Percentiles rank a stretch among this genome's conserved stretches.
phyloP scores from a whole-genome alignment of 2,113 vertebrate genomes.

The Romanogobio albipinnatus region DNA sequence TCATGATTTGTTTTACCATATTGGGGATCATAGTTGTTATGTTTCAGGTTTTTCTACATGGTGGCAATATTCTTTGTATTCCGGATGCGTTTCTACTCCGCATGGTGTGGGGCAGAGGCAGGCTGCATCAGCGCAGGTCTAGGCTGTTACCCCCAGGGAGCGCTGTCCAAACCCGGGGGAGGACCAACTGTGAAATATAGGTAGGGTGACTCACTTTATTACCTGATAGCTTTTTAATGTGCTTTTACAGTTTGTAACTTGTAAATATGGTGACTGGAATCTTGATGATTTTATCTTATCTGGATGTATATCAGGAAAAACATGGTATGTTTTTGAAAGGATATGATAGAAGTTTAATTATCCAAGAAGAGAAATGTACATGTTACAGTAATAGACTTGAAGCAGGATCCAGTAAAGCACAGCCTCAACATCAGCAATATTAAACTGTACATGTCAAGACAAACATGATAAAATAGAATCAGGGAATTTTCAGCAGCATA shows the following conservation, averaged over 20 bases:
- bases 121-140: conserved; percentile 87
- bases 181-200: conserved; percentile 85
- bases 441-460: not conserved
- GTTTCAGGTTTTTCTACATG: conserved; percentile 87
- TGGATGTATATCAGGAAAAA: not conserved
- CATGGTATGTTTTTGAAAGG: not conserved
- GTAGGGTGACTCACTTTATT: conserved; percentile 54
- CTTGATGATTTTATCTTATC: not conserved
- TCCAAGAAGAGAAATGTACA: not conserved
- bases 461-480: not conserved
- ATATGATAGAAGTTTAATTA: not conserved
- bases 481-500: not conserved
- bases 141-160: conserved; percentile 85
- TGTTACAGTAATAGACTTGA: not conserved
- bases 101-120: conserved; percentile 87
- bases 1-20: not conserved
- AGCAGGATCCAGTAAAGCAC: not conserved
- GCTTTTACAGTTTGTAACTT: conserved; percentile 3
- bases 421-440: not conserved
- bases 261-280: not conserved
- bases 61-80: conserved; percentile 86
- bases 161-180: conserved; percentile 82
- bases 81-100: conserved; percentile 90
- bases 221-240: not conserved
- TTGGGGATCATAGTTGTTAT: not conserved